Conservation (phyloP, 2,888 invertebrate genomes). For the Belgica antarctica region DNA sequence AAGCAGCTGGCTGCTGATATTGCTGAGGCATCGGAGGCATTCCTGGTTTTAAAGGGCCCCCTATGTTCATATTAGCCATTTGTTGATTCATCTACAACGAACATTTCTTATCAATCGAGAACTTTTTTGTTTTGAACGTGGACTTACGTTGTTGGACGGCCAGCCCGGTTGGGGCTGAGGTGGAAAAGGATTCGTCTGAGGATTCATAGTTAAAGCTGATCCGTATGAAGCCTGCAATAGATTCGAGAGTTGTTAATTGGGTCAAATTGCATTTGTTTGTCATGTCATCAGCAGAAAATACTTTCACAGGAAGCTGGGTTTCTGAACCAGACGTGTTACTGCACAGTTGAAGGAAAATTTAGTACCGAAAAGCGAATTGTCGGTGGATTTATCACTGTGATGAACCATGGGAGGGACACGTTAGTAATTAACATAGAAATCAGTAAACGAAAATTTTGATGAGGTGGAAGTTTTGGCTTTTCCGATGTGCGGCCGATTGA, state of each 20-base stretch:
- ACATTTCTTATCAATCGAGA: too few relatives aligned
- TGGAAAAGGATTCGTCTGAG: conserved; percentile 2
- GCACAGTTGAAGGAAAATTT: too few relatives aligned
- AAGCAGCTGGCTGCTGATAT: background rate
- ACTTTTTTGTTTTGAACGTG: background rate
- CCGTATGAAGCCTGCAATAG: background rate
- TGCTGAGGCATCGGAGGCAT: conserved; percentile 51
- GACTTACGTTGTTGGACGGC: conserved; percentile 30
- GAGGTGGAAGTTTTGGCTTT: conserved; percentile 37
- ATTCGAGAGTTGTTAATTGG: too few relatives aligned
- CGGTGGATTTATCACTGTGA: background rate
- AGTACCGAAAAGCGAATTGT: too few relatives aligned
- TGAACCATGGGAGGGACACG: background rate
- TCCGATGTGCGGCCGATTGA: background rate
- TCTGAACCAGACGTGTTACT: too few relatives aligned
- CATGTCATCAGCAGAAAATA: conserved; percentile 35
- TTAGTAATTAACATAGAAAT: background rate
- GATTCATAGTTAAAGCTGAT: conserved; percentile 33
- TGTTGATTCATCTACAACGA: conserved; percentile 41
- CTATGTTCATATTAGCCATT: conserved; percentile 45
- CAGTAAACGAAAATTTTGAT: background rate
- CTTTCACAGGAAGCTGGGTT: too few relatives aligned
- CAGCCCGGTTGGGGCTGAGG: conserved; percentile 12
- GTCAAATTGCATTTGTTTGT: background rate
- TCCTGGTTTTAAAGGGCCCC: conserved; percentile 38